Evolutionary conservation across 2,888 invertebrate genomes (phyloP), one percentile per base, ranked within the genome.

Genomic region (Hemithea aestivaria): DNA sequence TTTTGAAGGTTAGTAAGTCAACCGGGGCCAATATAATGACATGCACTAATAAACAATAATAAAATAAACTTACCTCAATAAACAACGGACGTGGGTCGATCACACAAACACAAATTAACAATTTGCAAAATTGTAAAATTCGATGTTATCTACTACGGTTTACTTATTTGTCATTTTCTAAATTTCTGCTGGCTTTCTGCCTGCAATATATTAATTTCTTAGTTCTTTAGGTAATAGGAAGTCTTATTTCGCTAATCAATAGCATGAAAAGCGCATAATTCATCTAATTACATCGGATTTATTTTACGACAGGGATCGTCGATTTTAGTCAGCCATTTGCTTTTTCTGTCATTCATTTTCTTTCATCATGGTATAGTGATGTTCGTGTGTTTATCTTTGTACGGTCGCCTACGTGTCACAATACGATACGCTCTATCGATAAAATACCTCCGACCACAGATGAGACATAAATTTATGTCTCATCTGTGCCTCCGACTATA

Each of bases 261-360:
- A 75, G 76, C 83, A 87, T 88, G 79, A 87, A 88, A 79, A 85
- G 87, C 77, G 88, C 89, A 89, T 89, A 70, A 78, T 81, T 88
- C 89, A 89, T 89, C 75, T 69, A 82, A 87, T 89, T 84, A 88
- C 80, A 87, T 88, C 78, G 88, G 88, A 88, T 88, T 87, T 76
- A 78, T 72, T 65, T 67, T 71, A 64, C 73, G 70, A 73, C 72
- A 73, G 64, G 70, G 73, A 73, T 80, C 73, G 84, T 77, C 81
- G 79, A 73, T 77, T 78, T 76, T 65, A 73, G 78, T 81, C 85
- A 71, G 88, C 88, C 88, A 88, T 88, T 88, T 88, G 87, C 88
- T 87, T 87, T 84, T 79, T 66, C 45, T 42, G 70, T 69, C 73
- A 77, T 78, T 71, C 69, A 58, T 60, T 61, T 66, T 76, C 74